Base-by-base conservation (phyloP, 1,140 invertebrate genomes). In the Whitmania pigra region DNA sequence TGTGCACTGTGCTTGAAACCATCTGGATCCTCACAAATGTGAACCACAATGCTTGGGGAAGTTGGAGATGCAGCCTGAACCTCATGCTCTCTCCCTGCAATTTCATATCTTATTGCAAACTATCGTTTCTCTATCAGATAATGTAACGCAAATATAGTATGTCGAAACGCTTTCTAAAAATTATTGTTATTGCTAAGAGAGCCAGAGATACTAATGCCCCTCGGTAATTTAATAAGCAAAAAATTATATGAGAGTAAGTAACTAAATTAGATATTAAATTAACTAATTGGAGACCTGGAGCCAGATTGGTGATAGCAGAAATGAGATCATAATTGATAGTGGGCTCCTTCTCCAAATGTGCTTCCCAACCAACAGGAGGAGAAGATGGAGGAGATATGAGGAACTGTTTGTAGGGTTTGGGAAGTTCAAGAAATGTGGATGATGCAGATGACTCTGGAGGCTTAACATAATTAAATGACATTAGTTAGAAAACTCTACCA, bases 301-400 rank as follows among this genome's bases (percentile, higher is more conserved):
- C 87, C 68, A 97, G 85, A 78, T 88, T 90, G 27, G 93, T 90
- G 76, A 98, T 86, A 27, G 94, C 94, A 67, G 91, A 87, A 68
- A 97, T 81, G 54, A 98, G 85, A 83, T 97, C 94, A 78, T 92
- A 93, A 83, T 97, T 96, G 69, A 98, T 89, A 71, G 94, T 83
- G 25, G 95, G 95, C 80, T 94, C 89, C 74, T 87, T 86, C 84
- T 97, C 94, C 73, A 88, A 88, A 27, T 88, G 84, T 49, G 92
- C 93, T 81, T 93, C 88, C 94, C 94, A 97, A 57, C 93, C 96
- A 40, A 97, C 87, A 17, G 96, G 96, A 20, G 96, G 96, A 36
- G 93, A 96, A 69, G 93, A 90, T 43, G 96, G 96, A 73, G 96
- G 96, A 69, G 95, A 99, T 79, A 99, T 98, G 69, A 99, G 87